Conservation (phyloP, 1,140 invertebrate species). For the Calliopsis andreniformis region DNA sequence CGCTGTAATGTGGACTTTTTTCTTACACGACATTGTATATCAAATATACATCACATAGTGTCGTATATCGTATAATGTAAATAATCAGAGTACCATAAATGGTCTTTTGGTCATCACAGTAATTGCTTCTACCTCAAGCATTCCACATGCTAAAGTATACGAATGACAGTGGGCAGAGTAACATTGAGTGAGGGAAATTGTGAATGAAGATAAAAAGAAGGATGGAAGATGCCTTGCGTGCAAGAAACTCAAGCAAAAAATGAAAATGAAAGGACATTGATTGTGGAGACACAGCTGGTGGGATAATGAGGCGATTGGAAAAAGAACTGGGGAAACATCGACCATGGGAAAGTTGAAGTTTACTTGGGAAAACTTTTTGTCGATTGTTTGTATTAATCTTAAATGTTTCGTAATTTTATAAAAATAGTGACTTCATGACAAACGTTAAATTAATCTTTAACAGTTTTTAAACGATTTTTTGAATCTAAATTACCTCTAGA, state of each 20-base stretch:
- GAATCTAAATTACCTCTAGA: too few relatives aligned
- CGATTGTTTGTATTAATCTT: neutral
- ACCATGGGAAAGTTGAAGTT: neutral
- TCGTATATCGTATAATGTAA: too few relatives aligned
- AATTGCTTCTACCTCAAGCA: slow-evolving; percentile 32
- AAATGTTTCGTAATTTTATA: too few relatives aligned
- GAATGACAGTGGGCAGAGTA: slow-evolving; percentile 1
- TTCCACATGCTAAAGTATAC: slow-evolving; percentile 1
- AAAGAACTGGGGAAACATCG: neutral
- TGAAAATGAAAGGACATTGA: slow-evolving; percentile 1
- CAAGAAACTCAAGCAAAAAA: neutral
- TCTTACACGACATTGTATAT: too few relatives aligned
- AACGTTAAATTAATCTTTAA: too few relatives aligned
- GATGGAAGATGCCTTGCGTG: slow-evolving; percentile 14
- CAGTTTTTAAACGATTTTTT: too few relatives aligned
- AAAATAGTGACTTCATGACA: too few relatives aligned
- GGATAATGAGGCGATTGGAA: neutral
- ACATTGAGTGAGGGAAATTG: neutral
- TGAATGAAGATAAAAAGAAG: too few relatives aligned
- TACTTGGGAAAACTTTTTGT: neutral
- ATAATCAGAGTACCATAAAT: too few relatives aligned
- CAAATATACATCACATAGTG: too few relatives aligned
- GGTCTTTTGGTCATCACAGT: neutral
- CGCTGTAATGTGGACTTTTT: too few relatives aligned
- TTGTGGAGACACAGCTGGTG: neutral